phyloP scores from a whole-genome alignment of 2,888 invertebrate genomes.

The Amblyteles armatorius region DNA sequence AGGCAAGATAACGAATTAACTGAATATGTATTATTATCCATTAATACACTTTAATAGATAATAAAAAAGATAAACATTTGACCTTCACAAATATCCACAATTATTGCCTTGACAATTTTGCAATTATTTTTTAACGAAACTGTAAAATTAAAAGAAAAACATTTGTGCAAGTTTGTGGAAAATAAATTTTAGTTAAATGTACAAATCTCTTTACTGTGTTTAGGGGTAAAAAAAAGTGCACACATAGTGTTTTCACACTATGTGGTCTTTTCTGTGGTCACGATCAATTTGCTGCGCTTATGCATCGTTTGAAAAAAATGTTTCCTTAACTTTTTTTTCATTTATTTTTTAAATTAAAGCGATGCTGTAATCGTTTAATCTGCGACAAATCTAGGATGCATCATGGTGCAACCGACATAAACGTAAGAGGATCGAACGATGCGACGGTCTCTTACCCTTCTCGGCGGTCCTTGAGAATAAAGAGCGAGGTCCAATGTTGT shows the following conservation, averaged over 20 bases:
- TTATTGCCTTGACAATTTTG: neutral
- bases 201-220: neutral
- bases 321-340: neutral
- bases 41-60: neutral
- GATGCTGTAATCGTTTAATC: neutral
- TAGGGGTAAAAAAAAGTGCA: neutral
- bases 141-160: neutral
- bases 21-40: neutral
- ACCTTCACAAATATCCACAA: no score
- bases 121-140: neutral
- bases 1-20: neutral
- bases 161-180: neutral
- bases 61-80: neutral
- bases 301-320: neutral
- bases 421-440: constrained; percentile 58
- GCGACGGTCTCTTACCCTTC: constrained; percentile 52
- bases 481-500: constrained; percentile 62
- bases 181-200: no score
- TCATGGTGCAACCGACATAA: constrained; percentile 24
- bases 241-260: neutral
- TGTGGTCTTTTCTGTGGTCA: neutral
- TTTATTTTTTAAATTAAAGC: neutral
- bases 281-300: neutral
- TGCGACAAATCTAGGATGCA: neutral
- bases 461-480: constrained; percentile 63